A percentile compares a stretch with the other conserved stretches of the same genome.
Conservation (phyloP, 2,888 invertebrate genomes). For the Cartodere bifasciata region DNA sequence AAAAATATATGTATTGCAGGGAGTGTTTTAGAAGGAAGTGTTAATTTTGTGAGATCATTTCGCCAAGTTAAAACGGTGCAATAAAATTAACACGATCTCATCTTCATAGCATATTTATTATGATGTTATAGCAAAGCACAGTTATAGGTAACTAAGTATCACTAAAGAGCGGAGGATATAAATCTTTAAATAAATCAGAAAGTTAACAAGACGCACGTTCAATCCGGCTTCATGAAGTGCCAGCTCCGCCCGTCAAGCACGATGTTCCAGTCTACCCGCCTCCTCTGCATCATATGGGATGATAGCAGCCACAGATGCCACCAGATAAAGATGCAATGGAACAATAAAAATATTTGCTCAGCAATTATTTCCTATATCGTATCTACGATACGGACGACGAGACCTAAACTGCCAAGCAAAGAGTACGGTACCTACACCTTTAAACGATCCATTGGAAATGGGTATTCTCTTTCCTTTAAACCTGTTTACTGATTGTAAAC, state of each 20-base stretch:
- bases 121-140: too few species aligned
- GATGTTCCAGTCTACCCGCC: conserved; percentile 29
- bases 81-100: too few species aligned
- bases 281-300: conserved; percentile 33
- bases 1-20: too few species aligned
- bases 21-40: too few species aligned
- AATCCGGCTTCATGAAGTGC: conserved; percentile 30
- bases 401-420: too few species aligned
- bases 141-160: too few species aligned
- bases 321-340: conserved; percentile 23
- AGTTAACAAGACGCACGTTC: conserved; percentile 34
- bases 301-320: conserved; percentile 21
- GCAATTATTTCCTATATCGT: conserved; percentile 26
- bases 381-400: conserved; percentile 10
- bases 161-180: conserved; percentile 13
- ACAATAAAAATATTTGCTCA: conserved; percentile 35
- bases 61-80: too few species aligned
- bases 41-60: too few species aligned
- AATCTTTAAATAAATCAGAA: conserved; percentile 32
- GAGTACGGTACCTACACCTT: conserved; percentile 11
- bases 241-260: conserved; percentile 32
- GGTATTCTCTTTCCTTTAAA: conserved; percentile 7
- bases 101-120: too few species aligned
- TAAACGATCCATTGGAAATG: conserved; percentile 9
- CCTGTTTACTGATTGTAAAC: conserved; percentile 13